phyloP scores from a whole-genome alignment of 2,113 vertebrate genomes.

The Alexandromys fortis region DNA sequence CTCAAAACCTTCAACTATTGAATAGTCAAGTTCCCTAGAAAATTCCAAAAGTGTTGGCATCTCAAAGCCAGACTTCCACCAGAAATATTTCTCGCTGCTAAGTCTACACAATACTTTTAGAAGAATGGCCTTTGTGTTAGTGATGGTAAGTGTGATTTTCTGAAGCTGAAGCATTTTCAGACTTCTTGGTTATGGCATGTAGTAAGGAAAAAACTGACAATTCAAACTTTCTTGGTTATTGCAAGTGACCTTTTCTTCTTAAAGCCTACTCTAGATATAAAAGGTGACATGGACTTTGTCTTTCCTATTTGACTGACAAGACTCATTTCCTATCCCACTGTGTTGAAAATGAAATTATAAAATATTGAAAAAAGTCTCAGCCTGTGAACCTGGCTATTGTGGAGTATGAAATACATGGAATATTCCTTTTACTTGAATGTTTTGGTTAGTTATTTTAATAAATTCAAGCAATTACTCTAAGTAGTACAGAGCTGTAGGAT shows the following conservation, averaged over 20 bases:
- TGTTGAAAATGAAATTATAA: constrained; percentile 29
- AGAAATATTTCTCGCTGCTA: not conserved
- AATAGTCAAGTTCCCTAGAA: not conserved
- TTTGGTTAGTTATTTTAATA: constrained; percentile 1
- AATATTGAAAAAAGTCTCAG: not conserved
- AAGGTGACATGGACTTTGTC: not conserved
- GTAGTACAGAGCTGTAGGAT: not conserved
- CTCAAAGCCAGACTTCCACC: not conserved
- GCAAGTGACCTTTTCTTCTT: not conserved
- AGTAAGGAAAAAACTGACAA: not conserved
- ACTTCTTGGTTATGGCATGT: not conserved
- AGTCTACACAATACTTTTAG: not conserved
- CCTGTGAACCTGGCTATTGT: not conserved
- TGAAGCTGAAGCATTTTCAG: not conserved
- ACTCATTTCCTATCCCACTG: not conserved
- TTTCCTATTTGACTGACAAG: not conserved
- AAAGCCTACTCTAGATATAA: not conserved
- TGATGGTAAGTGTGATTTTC: not conserved
- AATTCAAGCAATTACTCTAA: not conserved
- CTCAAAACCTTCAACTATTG: not conserved
- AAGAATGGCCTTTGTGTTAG: not conserved
- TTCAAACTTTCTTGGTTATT: not conserved
- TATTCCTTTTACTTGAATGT: not conserved
- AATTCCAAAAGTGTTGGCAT: not conserved
- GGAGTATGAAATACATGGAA: not conserved